Evolutionary conservation across 2,797 vertebrate species (phyloP).

Genomic region (Muscicapa comitata): DNA sequence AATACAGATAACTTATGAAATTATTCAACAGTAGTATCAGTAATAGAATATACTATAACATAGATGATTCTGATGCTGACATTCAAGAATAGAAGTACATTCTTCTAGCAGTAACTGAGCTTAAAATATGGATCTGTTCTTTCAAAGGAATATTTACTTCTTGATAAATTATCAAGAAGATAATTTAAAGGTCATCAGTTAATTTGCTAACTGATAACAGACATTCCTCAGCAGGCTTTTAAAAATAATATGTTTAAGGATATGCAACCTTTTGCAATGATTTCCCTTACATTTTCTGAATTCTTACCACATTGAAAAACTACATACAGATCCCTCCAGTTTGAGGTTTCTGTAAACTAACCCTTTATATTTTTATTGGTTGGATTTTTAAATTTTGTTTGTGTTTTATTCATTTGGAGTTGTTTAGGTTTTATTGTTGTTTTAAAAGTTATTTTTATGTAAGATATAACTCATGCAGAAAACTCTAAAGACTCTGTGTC

Average conservation of each 20-base stretch:
- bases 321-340: background rate
- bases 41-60: background rate
- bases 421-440: accelerated
- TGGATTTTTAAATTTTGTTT: background rate
- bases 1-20: background rate
- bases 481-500: background rate
- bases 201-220: background rate
- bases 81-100: background rate
- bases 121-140: background rate
- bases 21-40: background rate
- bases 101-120: background rate
- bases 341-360: background rate
- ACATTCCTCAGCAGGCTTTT: background rate
- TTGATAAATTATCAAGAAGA: background rate
- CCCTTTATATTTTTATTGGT: background rate
- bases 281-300: background rate
- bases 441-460: background rate
- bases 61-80: background rate
- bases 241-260: background rate
- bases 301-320: background rate
- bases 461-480: background rate
- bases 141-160: background rate
- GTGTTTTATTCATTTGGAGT: accelerated
- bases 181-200: background rate
- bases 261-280: background rate